Evolutionary conservation across 2,888 invertebrate genomes (phyloP).

Genomic region (Bhutanitis thaidina): DNA sequence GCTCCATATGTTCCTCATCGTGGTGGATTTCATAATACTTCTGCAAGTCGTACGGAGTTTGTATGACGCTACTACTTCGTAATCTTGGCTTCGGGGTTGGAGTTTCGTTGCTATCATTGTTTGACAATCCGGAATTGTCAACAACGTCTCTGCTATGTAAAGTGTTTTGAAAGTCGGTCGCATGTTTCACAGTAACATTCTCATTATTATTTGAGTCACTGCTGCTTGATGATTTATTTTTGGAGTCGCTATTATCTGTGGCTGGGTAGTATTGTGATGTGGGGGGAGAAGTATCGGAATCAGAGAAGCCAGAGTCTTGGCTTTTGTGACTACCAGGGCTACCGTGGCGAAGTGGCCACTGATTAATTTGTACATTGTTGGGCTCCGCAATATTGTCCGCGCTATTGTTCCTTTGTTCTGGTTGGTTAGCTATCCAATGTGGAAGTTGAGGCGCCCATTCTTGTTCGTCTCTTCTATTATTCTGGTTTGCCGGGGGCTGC

Average conservation of each 20-base stretch:
- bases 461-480: slow-evolving; percentile 53
- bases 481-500: slow-evolving; percentile 50
- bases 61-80: slow-evolving; percentile 72
- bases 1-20: slow-evolving; percentile 68
- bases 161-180: slow-evolving; percentile 61
- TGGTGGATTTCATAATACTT: slow-evolving; percentile 72
- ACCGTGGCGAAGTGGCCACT: slow-evolving; percentile 72
- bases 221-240: slow-evolving; percentile 61
- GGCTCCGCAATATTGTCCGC: slow-evolving; percentile 57
- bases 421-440: slow-evolving; percentile 73
- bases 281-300: slow-evolving; percentile 84
- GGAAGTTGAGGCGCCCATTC: slow-evolving; percentile 76
- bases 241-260: slow-evolving; percentile 49
- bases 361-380: slow-evolving; percentile 53
- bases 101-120: slow-evolving; percentile 34
- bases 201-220: slow-evolving; percentile 72
- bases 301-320: slow-evolving; percentile 90
- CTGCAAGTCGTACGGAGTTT: slow-evolving; percentile 74
- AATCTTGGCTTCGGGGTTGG: slow-evolving; percentile 67
- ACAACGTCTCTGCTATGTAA: slow-evolving; percentile 50
- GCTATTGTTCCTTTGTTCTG: slow-evolving; percentile 60
- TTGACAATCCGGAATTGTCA: slow-evolving; percentile 44
- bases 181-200: slow-evolving; percentile 68
- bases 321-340: slow-evolving; percentile 85
- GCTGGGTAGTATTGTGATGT: slow-evolving; percentile 64